Evolutionary conservation across 2,797 vertebrate genomes (phyloP).

Genomic region (Anniella stebbinsi): DNA sequence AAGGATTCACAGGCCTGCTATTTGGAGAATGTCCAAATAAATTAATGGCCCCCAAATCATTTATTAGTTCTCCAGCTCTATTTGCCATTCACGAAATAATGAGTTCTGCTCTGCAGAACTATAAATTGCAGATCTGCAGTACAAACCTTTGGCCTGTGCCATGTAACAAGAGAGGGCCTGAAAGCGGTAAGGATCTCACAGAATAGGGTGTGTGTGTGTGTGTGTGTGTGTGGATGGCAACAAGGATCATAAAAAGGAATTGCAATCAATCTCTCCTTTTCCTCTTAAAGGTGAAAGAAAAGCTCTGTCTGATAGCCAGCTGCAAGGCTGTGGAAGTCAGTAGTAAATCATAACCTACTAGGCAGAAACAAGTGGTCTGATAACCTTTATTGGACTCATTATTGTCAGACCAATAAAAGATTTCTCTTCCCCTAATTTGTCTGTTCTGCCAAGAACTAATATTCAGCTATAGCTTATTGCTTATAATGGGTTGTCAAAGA

Average conservation of each 20-base stretch:
- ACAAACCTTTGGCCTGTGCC: slow-evolving; percentile 7
- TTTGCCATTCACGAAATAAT: slow-evolving; percentile 7
- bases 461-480: slow-evolving; percentile 57
- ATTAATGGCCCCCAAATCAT: background rate
- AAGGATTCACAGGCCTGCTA: background rate
- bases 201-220: background rate
- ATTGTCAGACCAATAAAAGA: slow-evolving; percentile 41
- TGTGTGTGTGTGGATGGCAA: background rate
- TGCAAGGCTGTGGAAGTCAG: slow-evolving; percentile 28
- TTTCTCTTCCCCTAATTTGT: slow-evolving; percentile 37
- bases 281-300: background rate
- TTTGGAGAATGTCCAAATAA: background rate
- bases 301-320: background rate
- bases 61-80: background rate
- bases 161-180: background rate
- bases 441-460: slow-evolving; percentile 42
- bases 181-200: background rate
- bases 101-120: background rate
- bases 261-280: slow-evolving; percentile 30
- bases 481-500: slow-evolving; percentile 42
- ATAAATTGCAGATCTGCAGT: slow-evolving; percentile 7
- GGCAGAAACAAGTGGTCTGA: slow-evolving; percentile 8
- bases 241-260: slow-evolving; percentile 31
- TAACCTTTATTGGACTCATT: slow-evolving; percentile 47
- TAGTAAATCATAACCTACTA: slow-evolving; percentile 54